A percentile compares a stretch with the other conserved stretches of the same genome.
Evolutionary conservation across 2,113 vertebrate species (phyloP).

Genomic region (cattle (Bos taurus)): DNA sequence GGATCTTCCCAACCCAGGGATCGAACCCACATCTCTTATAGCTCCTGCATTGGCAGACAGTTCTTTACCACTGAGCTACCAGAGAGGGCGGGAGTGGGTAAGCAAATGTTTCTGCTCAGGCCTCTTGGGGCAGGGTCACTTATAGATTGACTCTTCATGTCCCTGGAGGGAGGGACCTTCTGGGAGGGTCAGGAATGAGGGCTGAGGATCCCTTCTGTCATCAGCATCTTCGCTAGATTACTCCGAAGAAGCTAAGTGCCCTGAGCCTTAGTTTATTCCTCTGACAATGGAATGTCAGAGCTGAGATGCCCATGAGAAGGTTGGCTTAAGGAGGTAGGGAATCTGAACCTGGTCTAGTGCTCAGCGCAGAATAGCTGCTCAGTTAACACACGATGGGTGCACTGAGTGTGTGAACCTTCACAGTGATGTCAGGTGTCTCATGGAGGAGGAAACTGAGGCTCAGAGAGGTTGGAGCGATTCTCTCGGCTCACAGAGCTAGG

Average conservation of each 20-base stretch:
- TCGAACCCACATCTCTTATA: not conserved
- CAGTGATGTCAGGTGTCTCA: fast-evolving
- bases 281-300: not conserved
- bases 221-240: fast-evolving
- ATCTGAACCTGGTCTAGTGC: no score
- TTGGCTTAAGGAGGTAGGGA: not conserved
- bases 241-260: not conserved
- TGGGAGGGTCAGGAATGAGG: not conserved
- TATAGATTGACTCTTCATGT: no score
- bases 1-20: not conserved
- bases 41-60: not conserved
- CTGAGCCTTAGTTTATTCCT: not conserved
- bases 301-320: fast-evolving
- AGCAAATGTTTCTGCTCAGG: not conserved
- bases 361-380: not conserved
- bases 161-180: not conserved
- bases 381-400: fast-evolving
- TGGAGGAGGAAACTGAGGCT: not conserved
- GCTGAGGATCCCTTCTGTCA: not conserved
- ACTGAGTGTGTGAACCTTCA: fast-evolving
- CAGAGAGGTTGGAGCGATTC: not conserved
- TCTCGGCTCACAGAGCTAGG: not conserved
- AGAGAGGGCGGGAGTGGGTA: not conserved
- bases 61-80: not conserved
- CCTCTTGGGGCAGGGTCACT: not conserved